These are phyloP conservation scores for Sinhomidia bicolor DNA, from an alignment of 2,888 invertebrate species.

Conservation along the genomic window DNA sequence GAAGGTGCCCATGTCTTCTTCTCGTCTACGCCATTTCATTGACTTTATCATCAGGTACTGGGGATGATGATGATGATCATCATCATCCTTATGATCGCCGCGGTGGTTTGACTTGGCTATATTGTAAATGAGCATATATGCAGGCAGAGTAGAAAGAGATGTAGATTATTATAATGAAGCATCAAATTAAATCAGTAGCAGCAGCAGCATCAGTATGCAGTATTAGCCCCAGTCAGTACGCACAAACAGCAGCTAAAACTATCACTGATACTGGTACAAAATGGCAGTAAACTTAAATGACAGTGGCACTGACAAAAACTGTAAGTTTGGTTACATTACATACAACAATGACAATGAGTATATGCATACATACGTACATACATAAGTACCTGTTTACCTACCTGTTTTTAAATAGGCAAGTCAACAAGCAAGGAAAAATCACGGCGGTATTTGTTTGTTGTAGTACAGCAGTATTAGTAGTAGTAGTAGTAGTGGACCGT, in stretches of 20 bases:
- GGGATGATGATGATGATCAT: too few relatives aligned
- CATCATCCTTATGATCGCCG: too few relatives aligned
- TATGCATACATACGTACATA: not conserved
- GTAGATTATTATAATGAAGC: not conserved
- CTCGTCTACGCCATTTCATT: conserved; percentile 4
- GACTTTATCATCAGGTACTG: conserved; percentile 1
- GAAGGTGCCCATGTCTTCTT: conserved; percentile 34
- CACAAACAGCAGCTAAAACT: not conserved
- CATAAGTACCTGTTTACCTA: not conserved
- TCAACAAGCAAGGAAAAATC: conserved; percentile 15
- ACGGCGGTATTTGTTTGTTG: not conserved
- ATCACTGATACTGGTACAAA: not conserved
- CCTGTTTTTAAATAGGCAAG: not conserved
- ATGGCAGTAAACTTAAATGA: conserved; percentile 58
- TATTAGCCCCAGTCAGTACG: too few relatives aligned
- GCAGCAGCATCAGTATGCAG: too few relatives aligned
- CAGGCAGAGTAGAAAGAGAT: too few relatives aligned
- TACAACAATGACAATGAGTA: not conserved
- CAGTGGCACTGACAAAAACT: conserved; percentile 59
- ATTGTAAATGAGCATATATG: too few relatives aligned
- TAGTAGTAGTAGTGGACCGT: conserved; percentile 45
- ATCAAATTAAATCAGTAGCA: not conserved
- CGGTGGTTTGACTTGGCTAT: too few relatives aligned
- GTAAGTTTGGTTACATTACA: conserved; percentile 25
- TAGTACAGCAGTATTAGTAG: not conserved